Evolutionary conservation across 2,113 vertebrate genomes (phyloP), one percentile per base, ranked within the genome.

Genomic region (Labeo rohita): DNA sequence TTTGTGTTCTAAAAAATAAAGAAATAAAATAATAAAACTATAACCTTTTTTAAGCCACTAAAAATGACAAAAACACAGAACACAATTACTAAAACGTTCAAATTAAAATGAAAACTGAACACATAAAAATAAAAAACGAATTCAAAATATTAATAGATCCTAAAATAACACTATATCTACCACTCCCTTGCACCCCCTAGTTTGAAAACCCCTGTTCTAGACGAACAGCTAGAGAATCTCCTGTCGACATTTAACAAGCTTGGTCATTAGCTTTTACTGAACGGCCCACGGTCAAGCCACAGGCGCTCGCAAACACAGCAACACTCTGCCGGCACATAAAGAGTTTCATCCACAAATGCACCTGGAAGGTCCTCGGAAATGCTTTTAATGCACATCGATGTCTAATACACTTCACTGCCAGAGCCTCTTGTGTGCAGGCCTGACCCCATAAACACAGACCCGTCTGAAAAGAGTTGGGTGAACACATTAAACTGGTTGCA

Each of bases 381-480:
- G 68, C 77, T 80, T 50, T 39, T 56, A 34, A 59, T 84, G 21
- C 45, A 65, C 65, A 66, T 50, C 56, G 56, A 45, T 65, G 66
- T 86, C 61, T 86, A 66, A 36, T 54, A 70, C 54, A 66, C 23
- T 70, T 54, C 75, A 77, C 49, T 3, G 63, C 11, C 63, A 65
- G 79, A 47, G 79, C 13, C 59, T 80, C 43, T 49, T 43, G 79
- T 49, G 59, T 80, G 59, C 72, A 75, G 45, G 45, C 72, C 72
- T 8, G 28, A 70, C 61, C 80, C 28, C 10, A 36, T 36, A 82
- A 52, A 68, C 47, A 36, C 80, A 23, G 6, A 23, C 10, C n/a
- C 63, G 78, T 47, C 11, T 80, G 78, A 80, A 80, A 80, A 80
- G 78, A 80, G 78, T 80, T 65, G 56, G 78, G 61, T 80, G 59